phyloP scores from a whole-genome alignment of 2,113 vertebrate genomes.

The Atlantisia rogersi region DNA sequence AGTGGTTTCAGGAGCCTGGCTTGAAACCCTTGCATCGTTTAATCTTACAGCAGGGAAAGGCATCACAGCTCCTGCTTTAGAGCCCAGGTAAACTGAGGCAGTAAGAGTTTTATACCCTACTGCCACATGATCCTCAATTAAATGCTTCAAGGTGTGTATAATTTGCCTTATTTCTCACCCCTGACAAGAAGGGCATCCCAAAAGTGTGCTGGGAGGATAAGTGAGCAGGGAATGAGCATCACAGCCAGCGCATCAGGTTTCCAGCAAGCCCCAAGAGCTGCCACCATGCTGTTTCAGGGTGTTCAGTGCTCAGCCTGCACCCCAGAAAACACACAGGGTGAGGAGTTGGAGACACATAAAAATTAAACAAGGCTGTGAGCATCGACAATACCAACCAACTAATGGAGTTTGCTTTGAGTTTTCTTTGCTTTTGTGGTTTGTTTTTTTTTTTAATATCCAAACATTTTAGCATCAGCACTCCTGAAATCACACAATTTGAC shows the following conservation, averaged over 20 bases:
- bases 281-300: too few relatives aligned
- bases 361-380: background rate
- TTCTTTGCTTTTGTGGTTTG: background rate
- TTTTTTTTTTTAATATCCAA: background rate
- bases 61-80: background rate
- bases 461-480: constrained; percentile 23
- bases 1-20: background rate
- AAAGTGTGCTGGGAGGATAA: too few relatives aligned
- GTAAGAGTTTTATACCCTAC: background rate
- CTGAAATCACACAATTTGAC: constrained; percentile 41
- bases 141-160: fast-evolving
- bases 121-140: background rate
- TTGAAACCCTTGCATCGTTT: background rate
- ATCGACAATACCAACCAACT: background rate
- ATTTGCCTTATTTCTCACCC: background rate
- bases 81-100: background rate
- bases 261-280: background rate
- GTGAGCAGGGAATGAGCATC: background rate
- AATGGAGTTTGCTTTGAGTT: constrained; percentile 6
- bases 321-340: fast-evolving
- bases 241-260: background rate
- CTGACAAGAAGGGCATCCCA: background rate
- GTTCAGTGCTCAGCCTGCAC: background rate
- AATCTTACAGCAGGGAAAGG: background rate
- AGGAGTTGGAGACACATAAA: background rate